Evolutionary conservation across 2,888 invertebrate species (phyloP).

Genomic region (Harpalus rufipes): DNA sequence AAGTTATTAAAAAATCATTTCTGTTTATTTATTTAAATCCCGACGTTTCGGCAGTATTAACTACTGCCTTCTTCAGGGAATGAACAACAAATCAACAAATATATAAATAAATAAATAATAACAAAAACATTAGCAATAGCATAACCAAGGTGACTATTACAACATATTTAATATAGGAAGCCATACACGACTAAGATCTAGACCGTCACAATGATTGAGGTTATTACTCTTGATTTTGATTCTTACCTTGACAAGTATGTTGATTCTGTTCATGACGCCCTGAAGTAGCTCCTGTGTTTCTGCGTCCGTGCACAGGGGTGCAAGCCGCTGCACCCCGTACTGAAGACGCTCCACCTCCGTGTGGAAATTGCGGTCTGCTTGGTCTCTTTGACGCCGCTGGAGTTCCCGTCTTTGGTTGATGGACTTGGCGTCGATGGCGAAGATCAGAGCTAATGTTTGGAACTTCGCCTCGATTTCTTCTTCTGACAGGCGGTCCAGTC

Average conservation of each 20-base stretch:
- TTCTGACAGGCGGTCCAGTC: constrained; percentile 74
- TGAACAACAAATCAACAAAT: no score
- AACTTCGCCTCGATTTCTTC: constrained; percentile 79
- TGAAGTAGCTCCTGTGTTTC: constrained; percentile 79
- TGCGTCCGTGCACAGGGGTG: constrained; percentile 78
- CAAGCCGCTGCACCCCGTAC: constrained; percentile 74
- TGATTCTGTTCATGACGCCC: constrained; percentile 78
- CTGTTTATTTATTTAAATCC: no score
- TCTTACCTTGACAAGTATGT: constrained; percentile 56
- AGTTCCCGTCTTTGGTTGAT: constrained; percentile 79
- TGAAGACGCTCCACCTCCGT: constrained; percentile 78
- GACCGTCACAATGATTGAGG: no score
- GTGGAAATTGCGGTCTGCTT: constrained; percentile 80
- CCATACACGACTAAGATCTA: no score
- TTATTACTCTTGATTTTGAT: no score
- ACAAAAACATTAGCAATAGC: no score
- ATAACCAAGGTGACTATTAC: no score
- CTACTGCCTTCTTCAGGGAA: no score
- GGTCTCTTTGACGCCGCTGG: constrained; percentile 80
- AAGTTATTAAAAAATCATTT: no score
- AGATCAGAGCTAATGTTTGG: constrained; percentile 79
- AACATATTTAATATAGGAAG: no score
- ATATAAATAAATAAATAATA: no score
- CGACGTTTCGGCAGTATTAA: no score
- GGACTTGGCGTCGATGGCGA: constrained; percentile 81